Percentiles rank a stretch among this genome's conserved stretches.
Conservation (phyloP, 2,888 invertebrate genomes). For the Hirtodrosophila confusa region DNA sequence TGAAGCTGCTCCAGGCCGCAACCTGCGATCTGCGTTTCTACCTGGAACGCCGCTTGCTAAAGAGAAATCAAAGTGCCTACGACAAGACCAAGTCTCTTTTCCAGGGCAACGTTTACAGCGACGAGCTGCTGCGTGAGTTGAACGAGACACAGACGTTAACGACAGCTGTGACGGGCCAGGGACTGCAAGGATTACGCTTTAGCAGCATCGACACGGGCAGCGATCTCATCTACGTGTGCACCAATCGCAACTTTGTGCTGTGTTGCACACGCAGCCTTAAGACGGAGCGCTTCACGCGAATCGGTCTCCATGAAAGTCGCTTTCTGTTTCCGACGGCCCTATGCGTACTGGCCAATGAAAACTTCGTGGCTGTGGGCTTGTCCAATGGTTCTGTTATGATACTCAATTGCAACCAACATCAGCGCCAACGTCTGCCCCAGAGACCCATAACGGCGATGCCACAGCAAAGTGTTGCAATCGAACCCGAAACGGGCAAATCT, state of each 20-base stretch:
- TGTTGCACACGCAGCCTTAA: constrained; percentile 81
- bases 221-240: constrained; percentile 81
- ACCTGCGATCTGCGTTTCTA: constrained; percentile 80
- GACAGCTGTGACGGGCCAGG: constrained; percentile 49
- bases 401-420: constrained; percentile 78
- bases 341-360: constrained; percentile 78
- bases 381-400: constrained; percentile 83
- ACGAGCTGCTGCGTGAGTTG: constrained; percentile 81
- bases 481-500: constrained; percentile 80
- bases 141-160: constrained; percentile 66
- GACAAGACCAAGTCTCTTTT: constrained; percentile 83
- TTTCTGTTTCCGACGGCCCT: constrained; percentile 82
- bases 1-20: constrained; percentile 82
- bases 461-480: constrained; percentile 18
- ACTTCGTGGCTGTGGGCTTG: constrained; percentile 81
- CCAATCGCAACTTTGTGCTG: constrained; percentile 82
- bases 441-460: constrained; percentile 44
- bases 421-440: constrained; percentile 31
- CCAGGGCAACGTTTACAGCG: constrained; percentile 83
- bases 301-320: constrained; percentile 79
- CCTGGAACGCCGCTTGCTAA: constrained; percentile 67
- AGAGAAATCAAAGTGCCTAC: constrained; percentile 72
- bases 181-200: constrained; percentile 81
- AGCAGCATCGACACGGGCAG: constrained; percentile 80
- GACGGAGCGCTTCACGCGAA: constrained; percentile 76